A percentile compares a stretch with the other conserved stretches of the same genome.
Evolutionary conservation across 1,140 invertebrate species (phyloP).

Genomic region (Drosophila oshimai): DNA sequence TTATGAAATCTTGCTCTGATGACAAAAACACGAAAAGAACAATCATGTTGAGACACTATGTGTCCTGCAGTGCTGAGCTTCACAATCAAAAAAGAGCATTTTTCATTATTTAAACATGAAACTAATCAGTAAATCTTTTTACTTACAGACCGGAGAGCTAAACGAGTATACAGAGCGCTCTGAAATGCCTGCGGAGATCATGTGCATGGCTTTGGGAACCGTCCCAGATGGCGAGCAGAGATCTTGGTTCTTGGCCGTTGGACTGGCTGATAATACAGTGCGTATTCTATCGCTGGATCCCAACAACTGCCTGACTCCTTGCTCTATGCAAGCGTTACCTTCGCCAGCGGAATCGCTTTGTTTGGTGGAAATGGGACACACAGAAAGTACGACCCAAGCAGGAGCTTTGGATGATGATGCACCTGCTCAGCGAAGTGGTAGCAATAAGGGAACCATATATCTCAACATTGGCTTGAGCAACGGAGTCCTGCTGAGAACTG

Average conservation of each 20-base stretch:
- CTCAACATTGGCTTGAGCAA: slow-evolving; percentile 99
- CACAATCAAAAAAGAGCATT: neutral
- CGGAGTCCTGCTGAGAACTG: slow-evolving; percentile 96
- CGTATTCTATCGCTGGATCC: slow-evolving; percentile 99
- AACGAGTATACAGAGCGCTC: slow-evolving; percentile 99
- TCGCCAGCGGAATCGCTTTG: slow-evolving; percentile 98
- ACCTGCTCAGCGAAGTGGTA: slow-evolving; percentile 61
- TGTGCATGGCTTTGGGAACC: slow-evolving; percentile 98
- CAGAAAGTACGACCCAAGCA: slow-evolving; percentile 82
- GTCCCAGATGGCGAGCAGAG: slow-evolving; percentile 97
- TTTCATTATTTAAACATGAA: neutral
- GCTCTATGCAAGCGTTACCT: slow-evolving; percentile 98
- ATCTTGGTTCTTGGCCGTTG: slow-evolving; percentile 98
- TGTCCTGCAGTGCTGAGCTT: slow-evolving; percentile 83
- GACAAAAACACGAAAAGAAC: slow-evolving; percentile 82
- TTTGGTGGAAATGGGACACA: slow-evolving; percentile 93
- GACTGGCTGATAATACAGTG: slow-evolving; percentile 97
- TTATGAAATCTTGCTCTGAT: slow-evolving; percentile 55
- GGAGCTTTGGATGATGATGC: slow-evolving; percentile 83
- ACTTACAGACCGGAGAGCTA: slow-evolving; percentile 94
- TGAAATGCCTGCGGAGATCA: slow-evolving; percentile 97
- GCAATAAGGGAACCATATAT: slow-evolving; percentile 90
- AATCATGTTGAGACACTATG: slow-evolving; percentile 82
- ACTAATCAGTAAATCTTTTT: slow-evolving; percentile 17
- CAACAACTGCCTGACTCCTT: slow-evolving; percentile 93